A percentile compares a stretch with the other conserved stretches of the same genome.
phyloP scores from a whole-genome alignment of 2,888 invertebrate genomes.

The Drosophila meridionalis region DNA sequence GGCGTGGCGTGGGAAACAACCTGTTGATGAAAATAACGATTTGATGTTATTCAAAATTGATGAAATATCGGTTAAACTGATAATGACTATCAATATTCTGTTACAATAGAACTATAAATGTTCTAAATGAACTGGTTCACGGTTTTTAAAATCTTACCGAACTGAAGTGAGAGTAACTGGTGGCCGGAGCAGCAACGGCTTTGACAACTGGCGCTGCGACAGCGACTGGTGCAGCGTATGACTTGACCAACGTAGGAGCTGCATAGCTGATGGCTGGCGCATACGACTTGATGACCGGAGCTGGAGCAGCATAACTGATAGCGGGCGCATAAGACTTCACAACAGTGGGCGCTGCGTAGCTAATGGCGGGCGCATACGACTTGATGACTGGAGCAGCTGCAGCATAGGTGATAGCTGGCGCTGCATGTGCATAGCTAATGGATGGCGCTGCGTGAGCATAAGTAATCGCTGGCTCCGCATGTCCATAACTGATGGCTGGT shows the following conservation, averaged over 20 bases:
- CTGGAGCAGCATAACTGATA: slow-evolving; percentile 65
- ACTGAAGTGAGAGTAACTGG: slow-evolving; percentile 88
- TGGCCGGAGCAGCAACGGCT: slow-evolving; percentile 83
- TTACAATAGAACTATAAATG: neutral
- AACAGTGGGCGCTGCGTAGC: slow-evolving; percentile 46
- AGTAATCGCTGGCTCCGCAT: slow-evolving; percentile 32
- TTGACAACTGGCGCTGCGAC: slow-evolving; percentile 58
- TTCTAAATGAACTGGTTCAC: neutral
- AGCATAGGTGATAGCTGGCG: slow-evolving; percentile 63
- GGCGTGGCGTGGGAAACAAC: slow-evolving; percentile 78
- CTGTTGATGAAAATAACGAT: slow-evolving; percentile 36
- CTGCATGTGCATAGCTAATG: slow-evolving; percentile 55
- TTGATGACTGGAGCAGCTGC: slow-evolving; percentile 55
- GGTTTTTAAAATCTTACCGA: slow-evolving; percentile 72
- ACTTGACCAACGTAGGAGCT: slow-evolving; percentile 56
- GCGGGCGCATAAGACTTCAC: slow-evolving; percentile 67
- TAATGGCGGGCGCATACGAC: slow-evolving; percentile 67
- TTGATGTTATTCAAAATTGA: neutral
- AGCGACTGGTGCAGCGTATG: slow-evolving; percentile 62
- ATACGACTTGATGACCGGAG: slow-evolving; percentile 59
- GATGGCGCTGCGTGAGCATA: slow-evolving; percentile 62
- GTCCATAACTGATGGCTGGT: slow-evolving; percentile 45
- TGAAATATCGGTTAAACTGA: neutral
- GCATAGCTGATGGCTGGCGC: slow-evolving; percentile 73
- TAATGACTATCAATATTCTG: neutral